A percentile compares a stretch with the other conserved stretches of the same genome.
Conservation (phyloP, 2,888 invertebrate species). For the Magallana nippona region DNA sequence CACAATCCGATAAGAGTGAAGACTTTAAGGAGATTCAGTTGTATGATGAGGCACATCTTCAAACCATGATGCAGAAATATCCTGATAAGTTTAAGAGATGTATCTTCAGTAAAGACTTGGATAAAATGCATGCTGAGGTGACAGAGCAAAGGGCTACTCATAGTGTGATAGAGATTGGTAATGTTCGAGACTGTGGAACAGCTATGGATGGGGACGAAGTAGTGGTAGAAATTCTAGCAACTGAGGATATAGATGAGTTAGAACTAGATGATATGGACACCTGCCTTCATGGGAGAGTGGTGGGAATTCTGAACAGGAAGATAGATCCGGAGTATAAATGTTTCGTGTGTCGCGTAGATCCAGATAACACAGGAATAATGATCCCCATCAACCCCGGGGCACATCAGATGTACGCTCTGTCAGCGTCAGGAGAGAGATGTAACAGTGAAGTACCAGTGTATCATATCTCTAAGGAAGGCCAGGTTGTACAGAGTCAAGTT, state of each 20-base stretch:
- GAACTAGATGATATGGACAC: conserved; percentile 46
- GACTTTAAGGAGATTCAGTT: conserved; percentile 29
- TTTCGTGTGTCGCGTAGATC: conserved; percentile 73
- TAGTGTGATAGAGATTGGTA: conserved; percentile 58
- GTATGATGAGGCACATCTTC: conserved; percentile 3
- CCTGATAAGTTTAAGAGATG: conserved; percentile 68
- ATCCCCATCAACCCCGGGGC: conserved; percentile 70
- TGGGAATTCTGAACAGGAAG: conserved; percentile 69
- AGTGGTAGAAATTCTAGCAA: conserved; percentile 68
- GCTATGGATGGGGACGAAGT: conserved; percentile 74
- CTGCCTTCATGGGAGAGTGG: conserved; percentile 64
- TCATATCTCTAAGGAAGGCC: conserved; percentile 59
- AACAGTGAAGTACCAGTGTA: conserved; percentile 62
- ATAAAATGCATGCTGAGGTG: conserved; percentile 58
- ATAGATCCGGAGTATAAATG: conserved; percentile 64
- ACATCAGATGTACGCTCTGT: conserved; percentile 65
- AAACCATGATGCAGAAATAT: conserved; percentile 42
- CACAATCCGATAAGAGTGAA: neutral
- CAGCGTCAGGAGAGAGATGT: conserved; percentile 60
- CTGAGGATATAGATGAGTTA: conserved; percentile 47
- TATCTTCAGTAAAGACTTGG: conserved; percentile 57
- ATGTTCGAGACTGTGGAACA: conserved; percentile 64
- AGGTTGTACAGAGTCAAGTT: conserved; percentile 68
- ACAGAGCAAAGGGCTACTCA: conserved; percentile 47
- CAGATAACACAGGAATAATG: conserved; percentile 70